These are phyloP conservation scores for Arge pagana DNA, from an alignment of 2,888 invertebrate species.

Conservation along the genomic window DNA sequence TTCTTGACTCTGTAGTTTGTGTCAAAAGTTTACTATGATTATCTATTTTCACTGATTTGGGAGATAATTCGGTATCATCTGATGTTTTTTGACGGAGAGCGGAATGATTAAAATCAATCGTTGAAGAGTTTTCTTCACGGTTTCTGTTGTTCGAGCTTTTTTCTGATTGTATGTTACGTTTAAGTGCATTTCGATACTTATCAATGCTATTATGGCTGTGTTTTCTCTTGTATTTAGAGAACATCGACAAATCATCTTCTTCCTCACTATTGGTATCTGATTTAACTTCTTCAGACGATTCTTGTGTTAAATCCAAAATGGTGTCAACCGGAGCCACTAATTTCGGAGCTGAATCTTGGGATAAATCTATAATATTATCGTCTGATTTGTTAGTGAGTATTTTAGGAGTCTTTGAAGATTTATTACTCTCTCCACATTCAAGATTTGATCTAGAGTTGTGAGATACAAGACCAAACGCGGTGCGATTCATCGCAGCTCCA, in stretches of 20 bases:
- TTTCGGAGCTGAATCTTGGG: not conserved
- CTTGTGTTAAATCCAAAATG: slow-evolving; percentile 18
- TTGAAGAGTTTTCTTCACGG: not conserved
- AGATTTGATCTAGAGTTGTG: not conserved
- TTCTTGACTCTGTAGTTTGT: not conserved
- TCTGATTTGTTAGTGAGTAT: not conserved
- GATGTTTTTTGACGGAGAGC: slow-evolving; percentile 4
- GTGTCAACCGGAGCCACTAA: not conserved
- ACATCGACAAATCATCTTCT: slow-evolving; percentile 40
- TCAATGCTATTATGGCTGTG: slow-evolving; percentile 43
- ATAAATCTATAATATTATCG: slow-evolving; percentile 6
- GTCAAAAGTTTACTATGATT: not conserved
- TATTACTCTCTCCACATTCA: not conserved
- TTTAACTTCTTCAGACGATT: slow-evolving; percentile 15
- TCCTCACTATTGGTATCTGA: slow-evolving; percentile 14
- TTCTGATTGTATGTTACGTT: not conserved
- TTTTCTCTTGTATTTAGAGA: slow-evolving; percentile 44
- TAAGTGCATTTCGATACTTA: slow-evolving; percentile 40
- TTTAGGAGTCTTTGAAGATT: not conserved
- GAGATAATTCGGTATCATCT: slow-evolving; percentile 2
- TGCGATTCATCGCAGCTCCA: slow-evolving; percentile 23
- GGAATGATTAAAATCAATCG: not conserved
- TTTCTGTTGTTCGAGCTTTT: not conserved
- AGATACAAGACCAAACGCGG: slow-evolving; percentile 1
- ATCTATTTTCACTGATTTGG: not conserved